Conservation (phyloP, 2,797 vertebrate species). For the Parotocinclus haroldoi region DNA sequence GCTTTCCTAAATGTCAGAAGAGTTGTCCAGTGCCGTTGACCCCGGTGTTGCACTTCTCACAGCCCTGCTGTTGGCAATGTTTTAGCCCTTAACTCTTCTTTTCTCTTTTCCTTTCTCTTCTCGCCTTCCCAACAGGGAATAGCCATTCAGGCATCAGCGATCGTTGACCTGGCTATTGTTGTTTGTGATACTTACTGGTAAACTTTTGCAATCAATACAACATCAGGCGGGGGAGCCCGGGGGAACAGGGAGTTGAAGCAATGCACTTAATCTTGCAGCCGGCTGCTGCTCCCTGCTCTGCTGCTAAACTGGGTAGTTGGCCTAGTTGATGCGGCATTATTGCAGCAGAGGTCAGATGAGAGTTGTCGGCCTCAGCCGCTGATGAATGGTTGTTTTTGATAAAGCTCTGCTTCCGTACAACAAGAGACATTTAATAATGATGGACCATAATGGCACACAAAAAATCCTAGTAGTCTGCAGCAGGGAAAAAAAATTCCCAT, state of each 20-base stretch:
- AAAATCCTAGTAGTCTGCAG: slow-evolving; percentile 76
- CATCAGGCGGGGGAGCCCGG: slow-evolving; percentile 86
- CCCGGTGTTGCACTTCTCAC: slow-evolving; percentile 53
- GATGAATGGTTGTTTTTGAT: slow-evolving; percentile 93
- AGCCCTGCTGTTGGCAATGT: slow-evolving; percentile 58
- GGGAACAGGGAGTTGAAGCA: slow-evolving; percentile 91
- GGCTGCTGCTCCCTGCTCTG: slow-evolving; percentile 89
- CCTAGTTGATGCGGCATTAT: slow-evolving; percentile 97
- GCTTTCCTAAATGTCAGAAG: slow-evolving; percentile 91
- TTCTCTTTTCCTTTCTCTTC: slow-evolving; percentile 56
- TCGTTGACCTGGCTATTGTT: slow-evolving; percentile 95
- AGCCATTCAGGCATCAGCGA: slow-evolving; percentile 83
- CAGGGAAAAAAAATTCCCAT: slow-evolving; percentile 39
- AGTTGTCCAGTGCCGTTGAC: slow-evolving; percentile 60
- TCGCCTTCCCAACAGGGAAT: slow-evolving; percentile 76
- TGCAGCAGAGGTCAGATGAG: slow-evolving; percentile 96
- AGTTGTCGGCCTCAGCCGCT: slow-evolving; percentile 78
- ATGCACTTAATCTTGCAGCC: slow-evolving; percentile 94
- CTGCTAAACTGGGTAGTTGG: slow-evolving; percentile 95
- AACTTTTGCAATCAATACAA: slow-evolving; percentile 98
- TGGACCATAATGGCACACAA: slow-evolving; percentile 82
- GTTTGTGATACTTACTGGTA: slow-evolving; percentile 96
- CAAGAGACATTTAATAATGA: slow-evolving; percentile 93
- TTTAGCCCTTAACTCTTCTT: slow-evolving; percentile 45
- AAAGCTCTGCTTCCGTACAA: slow-evolving; percentile 85